Base-by-base conservation (phyloP, 2,113 vertebrate genomes). In the Daubentonia madagascariensis region DNA sequence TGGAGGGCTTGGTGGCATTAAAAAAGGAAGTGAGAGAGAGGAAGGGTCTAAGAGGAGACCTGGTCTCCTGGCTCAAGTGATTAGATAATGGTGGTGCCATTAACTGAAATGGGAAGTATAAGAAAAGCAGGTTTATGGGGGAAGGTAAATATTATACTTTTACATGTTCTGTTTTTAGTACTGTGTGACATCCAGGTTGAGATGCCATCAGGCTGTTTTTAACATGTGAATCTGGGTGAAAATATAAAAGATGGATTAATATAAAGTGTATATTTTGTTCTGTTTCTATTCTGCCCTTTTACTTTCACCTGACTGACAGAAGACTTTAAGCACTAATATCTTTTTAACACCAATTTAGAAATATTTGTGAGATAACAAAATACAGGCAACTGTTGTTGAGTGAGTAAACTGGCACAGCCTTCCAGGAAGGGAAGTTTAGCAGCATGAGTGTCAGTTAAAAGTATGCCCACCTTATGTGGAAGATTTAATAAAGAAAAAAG, bases 201-300 rank as follows among this genome's bases (percentile, higher is more conserved):
- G 35, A 67, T 78, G 37, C 12, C 32, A 40, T 40, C 48, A 32
- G 67, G 30, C 59, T 87, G 22, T 73, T 93, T 67, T 91, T 72
- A 91, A 75, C 67, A 90, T 6, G 8, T 14, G 32, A 91, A 68
- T 89, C 70, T 76, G n/a, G 4, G 65, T 13, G 50, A 32, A 95
- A 96, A 93, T 45, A 91, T 94, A 40, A 96, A 96, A 94, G 93
- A 54, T 20, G 14, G 90, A 81, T 81, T 81, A 92, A 92, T 48
- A 83, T 16, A 70, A 65, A 95, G 80, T 96, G 81, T 92, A 54
- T 75, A 23, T 95, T 96, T 79, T 91, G 23, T 80, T 92, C 52
- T 40, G n/a, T 63, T 95, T 72, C 85, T 52, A 0, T 59, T 40
- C 52, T 94, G 20, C 13, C 73, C 73, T 91, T 95, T 96, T n/a